phyloP scores from a whole-genome alignment of 2,797 vertebrate genomes.

The Artibeus lituratus region DNA sequence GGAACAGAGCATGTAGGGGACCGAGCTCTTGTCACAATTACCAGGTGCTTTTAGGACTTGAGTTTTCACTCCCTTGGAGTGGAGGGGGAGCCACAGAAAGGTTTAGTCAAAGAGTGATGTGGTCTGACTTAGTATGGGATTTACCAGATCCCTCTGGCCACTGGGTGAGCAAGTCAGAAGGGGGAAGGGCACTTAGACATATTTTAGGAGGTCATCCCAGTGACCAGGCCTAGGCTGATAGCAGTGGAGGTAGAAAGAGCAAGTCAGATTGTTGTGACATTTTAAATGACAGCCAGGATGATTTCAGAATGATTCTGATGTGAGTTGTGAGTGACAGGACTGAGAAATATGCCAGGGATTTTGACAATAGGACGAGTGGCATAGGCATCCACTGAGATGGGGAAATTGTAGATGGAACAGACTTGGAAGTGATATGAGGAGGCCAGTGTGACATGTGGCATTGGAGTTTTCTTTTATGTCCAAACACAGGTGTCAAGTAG shows the following conservation, averaged over 20 bases:
- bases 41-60: not conserved
- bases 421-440: not conserved
- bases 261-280: no score
- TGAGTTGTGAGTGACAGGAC: not conserved
- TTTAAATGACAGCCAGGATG: not conserved
- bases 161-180: not conserved
- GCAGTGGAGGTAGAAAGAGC: no score
- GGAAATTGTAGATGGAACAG: not conserved
- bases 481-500: not conserved
- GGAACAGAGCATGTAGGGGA: not conserved
- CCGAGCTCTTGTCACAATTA: not conserved
- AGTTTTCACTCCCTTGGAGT: no score
- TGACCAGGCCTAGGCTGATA: no score
- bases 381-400: fast-evolving
- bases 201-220: no score
- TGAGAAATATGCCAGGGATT: not conserved
- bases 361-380: not conserved
- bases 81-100: not conserved
- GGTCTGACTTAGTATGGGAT: not conserved
- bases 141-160: not conserved
- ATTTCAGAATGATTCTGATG: not conserved
- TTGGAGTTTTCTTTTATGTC: not conserved
- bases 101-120: not conserved
- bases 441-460: not conserved
- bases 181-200: no score